phyloP scores from a whole-genome alignment of 2,797 vertebrate genomes.

The Heterohyrax brucei region DNA sequence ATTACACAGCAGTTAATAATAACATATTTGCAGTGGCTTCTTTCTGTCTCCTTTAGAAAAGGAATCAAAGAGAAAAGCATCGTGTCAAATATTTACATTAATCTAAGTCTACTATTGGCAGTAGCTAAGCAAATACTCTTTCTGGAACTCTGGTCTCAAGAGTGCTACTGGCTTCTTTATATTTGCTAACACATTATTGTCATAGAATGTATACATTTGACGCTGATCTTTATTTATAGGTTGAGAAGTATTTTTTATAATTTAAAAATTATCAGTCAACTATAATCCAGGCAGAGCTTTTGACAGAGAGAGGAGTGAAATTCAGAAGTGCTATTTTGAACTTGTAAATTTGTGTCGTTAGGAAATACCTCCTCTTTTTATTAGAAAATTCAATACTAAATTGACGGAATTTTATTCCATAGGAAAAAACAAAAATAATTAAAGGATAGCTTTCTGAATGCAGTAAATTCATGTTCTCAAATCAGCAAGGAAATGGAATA shows the following conservation, averaged over 20 bases:
- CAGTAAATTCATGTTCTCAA: not conserved
- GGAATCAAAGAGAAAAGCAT: not conserved
- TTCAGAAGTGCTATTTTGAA: not conserved
- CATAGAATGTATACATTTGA: not conserved
- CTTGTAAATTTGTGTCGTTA: not conserved
- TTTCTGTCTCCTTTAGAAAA: not conserved
- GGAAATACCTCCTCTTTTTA: not conserved
- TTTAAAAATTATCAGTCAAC: not conserved
- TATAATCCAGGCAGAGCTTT: not conserved
- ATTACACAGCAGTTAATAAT: too few species aligned
- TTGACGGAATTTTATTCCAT: not conserved
- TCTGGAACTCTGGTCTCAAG: not conserved
- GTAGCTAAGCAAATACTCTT: fast-evolving
- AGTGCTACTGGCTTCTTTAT: not conserved
- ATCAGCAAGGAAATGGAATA: not conserved
- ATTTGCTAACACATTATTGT: not conserved
- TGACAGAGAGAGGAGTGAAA: not conserved
- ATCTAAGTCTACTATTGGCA: not conserved
- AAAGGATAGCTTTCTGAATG: not conserved
- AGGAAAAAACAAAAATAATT: not conserved
- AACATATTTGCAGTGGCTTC: not conserved
- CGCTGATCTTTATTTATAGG: not conserved
- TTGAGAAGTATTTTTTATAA: not conserved
- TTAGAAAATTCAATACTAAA: not conserved
- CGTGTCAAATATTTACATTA: not conserved